Percentiles rank a stretch among this genome's conserved stretches.
phyloP scores from a whole-genome alignment of 2,888 invertebrate genomes.

The Dione juno region DNA sequence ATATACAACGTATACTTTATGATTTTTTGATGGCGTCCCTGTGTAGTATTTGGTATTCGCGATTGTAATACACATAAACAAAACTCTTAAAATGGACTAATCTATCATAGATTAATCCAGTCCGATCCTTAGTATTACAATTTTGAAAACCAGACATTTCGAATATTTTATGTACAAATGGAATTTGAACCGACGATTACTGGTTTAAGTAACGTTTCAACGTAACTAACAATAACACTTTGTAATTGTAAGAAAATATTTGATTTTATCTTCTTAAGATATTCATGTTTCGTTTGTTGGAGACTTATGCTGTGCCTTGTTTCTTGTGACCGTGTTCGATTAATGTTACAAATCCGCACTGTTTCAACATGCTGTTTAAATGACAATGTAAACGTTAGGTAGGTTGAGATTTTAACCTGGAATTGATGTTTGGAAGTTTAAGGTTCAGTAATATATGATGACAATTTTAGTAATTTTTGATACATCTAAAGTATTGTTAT shows the following conservation, averaged over 20 bases:
- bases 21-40: no score
- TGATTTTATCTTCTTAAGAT: not conserved
- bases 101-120: no score
- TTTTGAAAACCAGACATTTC: no score
- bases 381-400: conserved; percentile 37
- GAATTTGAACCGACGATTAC: not conserved
- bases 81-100: no score
- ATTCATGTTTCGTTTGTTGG: not conserved
- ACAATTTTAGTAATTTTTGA: not conserved
- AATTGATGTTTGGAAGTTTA: conserved; percentile 10
- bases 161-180: no score
- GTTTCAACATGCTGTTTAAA: conserved; percentile 40
- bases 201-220: not conserved
- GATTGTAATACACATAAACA: no score
- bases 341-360: conserved; percentile 37
- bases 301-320: conserved; percentile 31
- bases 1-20: no score
- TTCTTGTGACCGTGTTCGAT: conserved; percentile 32
- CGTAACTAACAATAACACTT: no score
- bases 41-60: no score
- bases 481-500: no score
- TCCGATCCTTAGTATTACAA: no score
- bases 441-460: conserved; percentile 1
- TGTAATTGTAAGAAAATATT: not conserved
- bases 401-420: conserved; percentile 27